Evolutionary conservation across 2,888 invertebrate species (phyloP).

Genomic region (Dexiosoma caninum): DNA sequence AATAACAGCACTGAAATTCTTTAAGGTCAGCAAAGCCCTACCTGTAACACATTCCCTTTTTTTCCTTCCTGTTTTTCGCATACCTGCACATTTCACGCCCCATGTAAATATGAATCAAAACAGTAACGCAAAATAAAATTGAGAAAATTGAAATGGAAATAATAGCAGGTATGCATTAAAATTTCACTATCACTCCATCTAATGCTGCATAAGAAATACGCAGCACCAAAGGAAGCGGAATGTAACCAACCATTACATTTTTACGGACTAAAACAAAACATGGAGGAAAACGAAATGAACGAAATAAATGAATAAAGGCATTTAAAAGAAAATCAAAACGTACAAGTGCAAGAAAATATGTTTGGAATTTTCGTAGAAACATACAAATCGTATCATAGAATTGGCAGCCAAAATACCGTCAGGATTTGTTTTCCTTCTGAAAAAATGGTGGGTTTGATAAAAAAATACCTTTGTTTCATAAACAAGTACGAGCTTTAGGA

Average conservation of each 20-base stretch:
- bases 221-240: background rate
- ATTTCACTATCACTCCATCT: background rate
- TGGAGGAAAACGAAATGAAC: background rate
- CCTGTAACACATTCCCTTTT: background rate
- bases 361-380: slow-evolving; percentile 9
- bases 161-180: too few species aligned
- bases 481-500: too few species aligned
- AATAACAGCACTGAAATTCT: background rate
- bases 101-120: slow-evolving; percentile 3
- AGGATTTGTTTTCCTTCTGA: background rate
- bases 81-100: slow-evolving; percentile 11
- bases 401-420: slow-evolving; percentile 13
- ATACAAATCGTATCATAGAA: background rate
- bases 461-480: slow-evolving; percentile 1
- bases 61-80: slow-evolving; percentile 4
- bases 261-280: background rate
- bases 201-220: background rate
- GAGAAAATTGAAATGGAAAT: background rate
- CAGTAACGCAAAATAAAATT: background rate
- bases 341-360: background rate
- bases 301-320: background rate
- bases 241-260: slow-evolving; percentile 44
- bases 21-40: slow-evolving; percentile 18
- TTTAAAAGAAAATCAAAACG: background rate
- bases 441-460: background rate